Evolutionary conservation across 1,140 invertebrate genomes (phyloP).

Genomic region (Pseudomyrmex concolor): DNA sequence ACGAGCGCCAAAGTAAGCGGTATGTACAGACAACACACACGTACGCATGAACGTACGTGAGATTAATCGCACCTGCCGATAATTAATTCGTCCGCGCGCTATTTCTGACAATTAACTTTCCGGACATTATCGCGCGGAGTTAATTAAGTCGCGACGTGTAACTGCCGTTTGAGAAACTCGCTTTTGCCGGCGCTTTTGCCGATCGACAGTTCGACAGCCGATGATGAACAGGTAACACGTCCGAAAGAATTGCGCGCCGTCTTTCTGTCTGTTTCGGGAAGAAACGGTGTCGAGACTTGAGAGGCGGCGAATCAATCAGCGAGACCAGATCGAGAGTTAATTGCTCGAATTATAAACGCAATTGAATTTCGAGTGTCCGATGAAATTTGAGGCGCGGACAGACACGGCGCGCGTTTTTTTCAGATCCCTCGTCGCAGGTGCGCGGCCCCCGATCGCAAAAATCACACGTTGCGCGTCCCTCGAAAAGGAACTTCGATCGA

Average conservation of each 20-base stretch:
- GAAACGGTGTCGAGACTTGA: too few species aligned
- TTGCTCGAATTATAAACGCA: background rate
- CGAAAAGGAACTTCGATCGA: slow-evolving; percentile 42
- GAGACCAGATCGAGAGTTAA: background rate
- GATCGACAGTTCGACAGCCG: background rate
- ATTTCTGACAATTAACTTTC: slow-evolving; percentile 47
- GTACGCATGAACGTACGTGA: background rate
- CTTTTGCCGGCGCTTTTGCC: background rate
- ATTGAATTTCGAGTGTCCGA: background rate
- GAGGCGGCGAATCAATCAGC: slow-evolving; percentile 5
- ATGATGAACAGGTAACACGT: too few species aligned
- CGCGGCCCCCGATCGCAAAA: slow-evolving; percentile 14
- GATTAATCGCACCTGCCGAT: slow-evolving; percentile 28
- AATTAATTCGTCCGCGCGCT: slow-evolving; percentile 4
- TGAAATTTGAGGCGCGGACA: background rate
- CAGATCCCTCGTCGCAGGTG: background rate
- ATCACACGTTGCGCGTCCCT: slow-evolving; percentile 16
- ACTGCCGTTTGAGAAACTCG: background rate
- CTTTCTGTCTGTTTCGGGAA: too few species aligned
- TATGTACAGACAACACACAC: too few species aligned
- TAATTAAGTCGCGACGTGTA: slow-evolving; percentile 24
- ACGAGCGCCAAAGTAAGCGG: too few species aligned
- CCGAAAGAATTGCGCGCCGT: too few species aligned
- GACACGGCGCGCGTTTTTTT: background rate
- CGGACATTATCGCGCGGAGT: background rate